These are phyloP conservation scores for Xenopus tropicalis DNA, from an alignment of 2,113 vertebrate species.

Conservation along the genomic window DNA sequence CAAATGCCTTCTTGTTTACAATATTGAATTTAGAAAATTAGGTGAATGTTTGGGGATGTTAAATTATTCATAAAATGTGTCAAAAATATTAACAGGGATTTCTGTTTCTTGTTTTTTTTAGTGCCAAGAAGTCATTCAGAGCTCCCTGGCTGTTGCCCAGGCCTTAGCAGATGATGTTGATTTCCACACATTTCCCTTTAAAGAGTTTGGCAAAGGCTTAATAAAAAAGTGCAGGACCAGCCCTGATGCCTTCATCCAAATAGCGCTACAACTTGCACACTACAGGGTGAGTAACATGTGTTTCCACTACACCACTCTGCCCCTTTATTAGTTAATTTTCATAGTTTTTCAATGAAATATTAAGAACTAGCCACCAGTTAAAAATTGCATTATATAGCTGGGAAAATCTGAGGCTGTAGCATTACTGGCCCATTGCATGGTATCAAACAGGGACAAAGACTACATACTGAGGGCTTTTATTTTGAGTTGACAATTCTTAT, in stretches of 20 bases:
- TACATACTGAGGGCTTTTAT: no score
- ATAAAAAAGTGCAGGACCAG: constrained; percentile 57
- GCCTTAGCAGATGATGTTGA: constrained; percentile 86
- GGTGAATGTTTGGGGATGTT: no score
- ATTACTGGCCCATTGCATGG: no score
- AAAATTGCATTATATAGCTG: neutral
- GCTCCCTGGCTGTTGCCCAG: constrained; percentile 69
- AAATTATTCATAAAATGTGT: no score
- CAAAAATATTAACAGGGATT: no score
- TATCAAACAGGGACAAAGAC: no score
- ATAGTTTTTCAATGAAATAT: no score
- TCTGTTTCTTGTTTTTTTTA: constrained; percentile 46
- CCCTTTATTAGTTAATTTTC: no score
- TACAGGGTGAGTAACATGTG: constrained; percentile 54
- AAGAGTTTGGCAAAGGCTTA: constrained; percentile 60
- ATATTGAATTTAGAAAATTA: no score
- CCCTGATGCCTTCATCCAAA: constrained; percentile 61
- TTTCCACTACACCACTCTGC: neutral
- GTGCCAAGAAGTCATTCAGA: constrained; percentile 83
- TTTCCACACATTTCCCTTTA: constrained; percentile 62
- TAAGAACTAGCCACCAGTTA: no score
- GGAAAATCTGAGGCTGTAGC: neutral
- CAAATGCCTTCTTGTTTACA: no score
- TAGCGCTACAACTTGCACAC: constrained; percentile 60
- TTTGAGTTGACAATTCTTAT: no score